Evolutionary conservation across 2,113 vertebrate species (phyloP), one percentile per base, ranked within the genome.

Genomic region (Limnothrissa miodon): DNA sequence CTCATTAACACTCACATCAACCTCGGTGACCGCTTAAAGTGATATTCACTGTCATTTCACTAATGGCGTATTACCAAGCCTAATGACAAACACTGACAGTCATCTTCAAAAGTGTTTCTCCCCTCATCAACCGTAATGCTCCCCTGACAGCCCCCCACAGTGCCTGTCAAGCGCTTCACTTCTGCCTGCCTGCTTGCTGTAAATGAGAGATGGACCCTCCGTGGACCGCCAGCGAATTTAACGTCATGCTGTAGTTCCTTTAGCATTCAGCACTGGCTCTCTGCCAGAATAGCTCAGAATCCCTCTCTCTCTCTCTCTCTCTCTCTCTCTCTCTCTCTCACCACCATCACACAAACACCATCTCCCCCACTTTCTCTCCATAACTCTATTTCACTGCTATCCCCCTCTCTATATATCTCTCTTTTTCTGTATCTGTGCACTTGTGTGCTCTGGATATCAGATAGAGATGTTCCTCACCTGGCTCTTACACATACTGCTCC

Each of bases 401-500:
- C n/a, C n/a, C 51, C 23, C 51, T 56, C 19, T n/a, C 53, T 59
- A 5, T 25, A 0, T 62, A 9, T 62, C 59, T 29, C 59, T 62
- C 56, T 29, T 9, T 62, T n/a, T 62, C 59, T 62, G 1, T 11
- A 9, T 62, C 25, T 29, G 1, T 1, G 59, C 1, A 2, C n/a
- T 25, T 62, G 56, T 62, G n/a, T 62, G n/a, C n/a, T 29, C n/a
- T 62, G 56, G 51, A 8, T 13, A 62, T 62, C 59, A 62, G 59
- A 62, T 62, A 29, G 59, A 62, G 59, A 8, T 62, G 59, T 62
- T 62, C 59, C 59, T 62, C 59, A 62, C 59, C 59, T 62, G 59
- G 7, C n/a, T 62, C 59, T 6, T 21, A 62, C 59, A 25, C 59
- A 25, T 11, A 1, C 59, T 11, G 7, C 59, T 62, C 6, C 6